phyloP scores from a whole-genome alignment of 2,113 vertebrate species.

The Hypomesus transpacificus region DNA sequence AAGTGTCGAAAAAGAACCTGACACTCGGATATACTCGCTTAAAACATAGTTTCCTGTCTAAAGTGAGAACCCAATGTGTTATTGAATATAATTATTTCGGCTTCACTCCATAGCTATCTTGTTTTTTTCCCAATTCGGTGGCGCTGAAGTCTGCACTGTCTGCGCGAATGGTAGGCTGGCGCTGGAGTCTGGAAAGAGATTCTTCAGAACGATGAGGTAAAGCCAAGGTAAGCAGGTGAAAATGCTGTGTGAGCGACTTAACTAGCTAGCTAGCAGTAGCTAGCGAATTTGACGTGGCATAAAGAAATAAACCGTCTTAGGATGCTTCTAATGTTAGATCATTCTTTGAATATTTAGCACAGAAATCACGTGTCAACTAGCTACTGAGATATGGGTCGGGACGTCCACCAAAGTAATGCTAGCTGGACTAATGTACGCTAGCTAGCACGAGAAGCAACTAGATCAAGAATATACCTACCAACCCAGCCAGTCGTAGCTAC shows the following conservation, averaged over 20 bases:
- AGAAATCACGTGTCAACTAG: background rate
- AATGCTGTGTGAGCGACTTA: constrained; percentile 30
- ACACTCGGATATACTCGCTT: background rate
- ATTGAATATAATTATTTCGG: constrained; percentile 9
- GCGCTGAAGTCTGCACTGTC: constrained; percentile 38
- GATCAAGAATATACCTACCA: too few relatives aligned
- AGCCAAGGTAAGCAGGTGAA: constrained; percentile 56
- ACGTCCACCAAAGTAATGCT: background rate
- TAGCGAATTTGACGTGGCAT: background rate
- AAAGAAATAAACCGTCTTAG: too few relatives aligned
- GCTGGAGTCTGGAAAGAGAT: constrained; percentile 43
- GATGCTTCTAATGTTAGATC: too few relatives aligned
- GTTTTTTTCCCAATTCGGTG: constrained; percentile 44
- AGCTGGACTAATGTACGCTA: background rate
- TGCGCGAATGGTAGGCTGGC: constrained; percentile 45
- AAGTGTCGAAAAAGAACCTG: constrained; percentile 49
- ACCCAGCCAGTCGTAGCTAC: background rate
- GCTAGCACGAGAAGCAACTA: background rate
- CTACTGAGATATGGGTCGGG: background rate
- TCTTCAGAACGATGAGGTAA: constrained; percentile 63
- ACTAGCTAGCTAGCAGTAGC: constrained; percentile 25
- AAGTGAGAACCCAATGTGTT: background rate
- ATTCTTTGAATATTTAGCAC: too few relatives aligned
- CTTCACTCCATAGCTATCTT: constrained; percentile 38
- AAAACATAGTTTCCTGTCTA: constrained; percentile 4